phyloP scores from a whole-genome alignment of 2,888 invertebrate genomes.

The Thysanoteuthis rhombus region DNA sequence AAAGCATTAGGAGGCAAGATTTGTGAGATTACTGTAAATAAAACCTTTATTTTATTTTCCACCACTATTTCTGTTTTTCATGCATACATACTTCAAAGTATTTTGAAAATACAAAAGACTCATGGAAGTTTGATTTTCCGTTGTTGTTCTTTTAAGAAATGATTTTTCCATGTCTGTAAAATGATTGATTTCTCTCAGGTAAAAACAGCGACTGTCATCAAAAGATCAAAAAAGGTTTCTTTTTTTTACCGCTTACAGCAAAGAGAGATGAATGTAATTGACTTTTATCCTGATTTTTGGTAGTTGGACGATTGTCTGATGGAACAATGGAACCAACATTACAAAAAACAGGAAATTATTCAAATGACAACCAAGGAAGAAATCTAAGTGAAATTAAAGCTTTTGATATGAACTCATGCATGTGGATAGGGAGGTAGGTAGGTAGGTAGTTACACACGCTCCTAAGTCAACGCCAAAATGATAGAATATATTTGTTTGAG shows the following conservation, averaged over 20 bases:
- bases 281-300: background rate
- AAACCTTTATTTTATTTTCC: background rate
- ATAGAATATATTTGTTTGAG: no score
- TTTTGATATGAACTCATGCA: background rate
- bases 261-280: background rate
- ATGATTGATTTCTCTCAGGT: background rate
- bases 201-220: background rate
- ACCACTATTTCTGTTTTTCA: background rate
- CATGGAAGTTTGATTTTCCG: background rate
- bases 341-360: background rate
- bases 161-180: background rate
- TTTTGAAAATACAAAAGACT: background rate
- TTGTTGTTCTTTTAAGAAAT: background rate
- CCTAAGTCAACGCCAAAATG: background rate
- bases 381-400: background rate
- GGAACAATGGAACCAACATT: background rate
- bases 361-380: background rate
- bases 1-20: no score
- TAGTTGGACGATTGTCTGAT: background rate
- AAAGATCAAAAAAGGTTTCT: background rate
- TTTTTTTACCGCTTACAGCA: background rate
- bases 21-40: background rate
- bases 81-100: background rate
- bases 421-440: background rate
- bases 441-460: background rate